Base-by-base conservation (phyloP, 1,140 invertebrate genomes). In the Lanistes nyassanus region DNA sequence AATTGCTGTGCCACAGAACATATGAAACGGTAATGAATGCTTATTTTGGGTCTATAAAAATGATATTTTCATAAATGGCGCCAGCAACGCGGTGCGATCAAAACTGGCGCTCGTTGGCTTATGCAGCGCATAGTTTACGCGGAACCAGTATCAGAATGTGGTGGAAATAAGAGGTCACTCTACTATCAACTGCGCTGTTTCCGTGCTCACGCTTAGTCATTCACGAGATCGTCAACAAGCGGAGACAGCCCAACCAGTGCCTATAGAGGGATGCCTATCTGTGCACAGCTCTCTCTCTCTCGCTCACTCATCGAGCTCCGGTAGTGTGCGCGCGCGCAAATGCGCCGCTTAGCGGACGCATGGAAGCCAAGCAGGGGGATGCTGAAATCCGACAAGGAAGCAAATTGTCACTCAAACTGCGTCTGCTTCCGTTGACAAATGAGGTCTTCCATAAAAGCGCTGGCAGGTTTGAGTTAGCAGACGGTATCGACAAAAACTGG, bases 391-490 rank as follows among this genome's bases (percentile, higher is more conserved):
- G 62, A 64, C 62, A 26, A 26, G 62, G 62, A 64, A 64, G 31
- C 62, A 34, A 64, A 64, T 64, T 64, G 62, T 64, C 62, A 64
- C 62, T 64, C 62, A 34, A 64, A 26, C 21, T 7, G 62, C 62
- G 62, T 36, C 62, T 21, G 62, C 36, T 64, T 64, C 62, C 31
- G 62, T 36, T 21, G 31, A 34, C 29, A 64, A 64, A 31, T 64
- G 29, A 64, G 62, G 62, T 64, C 62, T 19, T 26, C 29, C 29
- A 31, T 64, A 36, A 31, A 31, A 64, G 29, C 62, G 62, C 29
- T 21, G 36, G 62, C 29, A 64, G 26, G 62, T 34, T 34, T 5
- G 29, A 64, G 62, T 36, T 31, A n/a, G 19, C 26, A n/a, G 62
- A 64, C 62, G 34, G 31, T 21, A 34, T 31, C 19, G 26, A 36